Evolutionary conservation across 2,797 vertebrate species (phyloP).

Genomic region (Enteromius mattozi): DNA sequence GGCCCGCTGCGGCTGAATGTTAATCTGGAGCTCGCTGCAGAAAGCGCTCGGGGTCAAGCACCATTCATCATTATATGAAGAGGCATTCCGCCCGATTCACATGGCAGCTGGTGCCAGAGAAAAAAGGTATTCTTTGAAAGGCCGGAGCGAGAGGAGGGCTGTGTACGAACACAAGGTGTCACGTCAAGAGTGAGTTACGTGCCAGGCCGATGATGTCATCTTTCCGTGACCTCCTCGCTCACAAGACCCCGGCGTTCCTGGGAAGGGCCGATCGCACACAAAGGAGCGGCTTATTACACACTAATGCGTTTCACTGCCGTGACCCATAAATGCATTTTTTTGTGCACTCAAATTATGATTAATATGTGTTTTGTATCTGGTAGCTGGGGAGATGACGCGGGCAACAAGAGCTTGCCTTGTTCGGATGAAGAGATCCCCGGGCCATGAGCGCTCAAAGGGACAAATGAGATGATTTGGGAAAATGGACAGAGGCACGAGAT

Average conservation of each 20-base stretch:
- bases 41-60: slow-evolving; percentile 89
- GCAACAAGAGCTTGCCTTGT: slow-evolving; percentile 95
- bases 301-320: slow-evolving; percentile 89
- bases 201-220: slow-evolving; percentile 92
- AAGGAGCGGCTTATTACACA: slow-evolving; percentile 86
- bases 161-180: slow-evolving; percentile 92
- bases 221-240: slow-evolving; percentile 89
- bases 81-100: slow-evolving; percentile 91
- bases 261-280: slow-evolving; percentile 87
- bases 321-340: slow-evolving; percentile 87
- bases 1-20: slow-evolving; percentile 81
- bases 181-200: slow-evolving; percentile 90
- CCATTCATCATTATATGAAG: slow-evolving; percentile 98
- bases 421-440: slow-evolving; percentile 84
- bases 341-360: slow-evolving; percentile 95
- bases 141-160: slow-evolving; percentile 71
- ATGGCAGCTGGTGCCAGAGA: slow-evolving; percentile 76
- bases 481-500: slow-evolving; percentile 86
- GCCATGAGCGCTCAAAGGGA: slow-evolving; percentile 88
- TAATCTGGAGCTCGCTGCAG: slow-evolving; percentile 85
- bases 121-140: slow-evolving; percentile 93
- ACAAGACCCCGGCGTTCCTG: slow-evolving; percentile 91
- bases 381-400: slow-evolving; percentile 79
- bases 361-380: slow-evolving; percentile 94
- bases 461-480: slow-evolving; percentile 91